phyloP scores from a whole-genome alignment of 2,888 invertebrate genomes.

The Eledona agricola region DNA sequence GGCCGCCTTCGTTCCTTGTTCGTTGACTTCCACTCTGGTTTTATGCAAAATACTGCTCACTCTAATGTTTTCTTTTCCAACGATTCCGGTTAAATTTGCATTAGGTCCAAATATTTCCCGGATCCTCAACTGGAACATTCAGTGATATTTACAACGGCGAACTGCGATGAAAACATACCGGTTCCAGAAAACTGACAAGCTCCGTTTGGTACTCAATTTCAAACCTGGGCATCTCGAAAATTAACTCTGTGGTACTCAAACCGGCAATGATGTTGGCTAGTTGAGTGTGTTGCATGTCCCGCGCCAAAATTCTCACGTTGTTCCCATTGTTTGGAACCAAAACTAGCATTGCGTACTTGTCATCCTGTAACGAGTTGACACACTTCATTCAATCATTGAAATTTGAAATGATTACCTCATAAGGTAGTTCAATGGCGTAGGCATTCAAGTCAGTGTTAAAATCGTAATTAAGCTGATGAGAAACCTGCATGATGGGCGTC shows the following conservation, averaged over 20 bases:
- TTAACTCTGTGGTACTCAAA: conserved; percentile 65
- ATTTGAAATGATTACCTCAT: conserved; percentile 71
- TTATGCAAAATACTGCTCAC: conserved; percentile 70
- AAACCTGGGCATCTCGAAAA: conserved; percentile 70
- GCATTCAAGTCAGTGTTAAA: conserved; percentile 71
- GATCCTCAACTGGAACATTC: conserved; percentile 67
- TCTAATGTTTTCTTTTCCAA: conserved; percentile 59
- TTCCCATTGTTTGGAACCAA: conserved; percentile 68
- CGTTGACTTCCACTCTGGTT: conserved; percentile 72
- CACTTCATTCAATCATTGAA: too few species aligned
- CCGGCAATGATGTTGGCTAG: conserved; percentile 63
- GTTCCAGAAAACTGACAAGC: conserved; percentile 63
- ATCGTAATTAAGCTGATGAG: conserved; percentile 70
- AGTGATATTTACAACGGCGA: conserved; percentile 25
- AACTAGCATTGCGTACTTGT: conserved; percentile 70
- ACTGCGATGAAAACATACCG: conserved; percentile 60
- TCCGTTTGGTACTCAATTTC: conserved; percentile 67
- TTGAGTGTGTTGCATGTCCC: conserved; percentile 68
- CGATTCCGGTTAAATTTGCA: conserved; percentile 69
- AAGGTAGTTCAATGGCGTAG: conserved; percentile 76
- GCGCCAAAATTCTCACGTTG: conserved; percentile 64
- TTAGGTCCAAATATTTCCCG: conserved; percentile 65
- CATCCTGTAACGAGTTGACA: too few species aligned
- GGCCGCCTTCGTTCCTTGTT: conserved; percentile 72
- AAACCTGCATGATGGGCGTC: conserved; percentile 74